Base-by-base conservation (phyloP, 2,888 invertebrate species). In the Oscheius sp. region DNA sequence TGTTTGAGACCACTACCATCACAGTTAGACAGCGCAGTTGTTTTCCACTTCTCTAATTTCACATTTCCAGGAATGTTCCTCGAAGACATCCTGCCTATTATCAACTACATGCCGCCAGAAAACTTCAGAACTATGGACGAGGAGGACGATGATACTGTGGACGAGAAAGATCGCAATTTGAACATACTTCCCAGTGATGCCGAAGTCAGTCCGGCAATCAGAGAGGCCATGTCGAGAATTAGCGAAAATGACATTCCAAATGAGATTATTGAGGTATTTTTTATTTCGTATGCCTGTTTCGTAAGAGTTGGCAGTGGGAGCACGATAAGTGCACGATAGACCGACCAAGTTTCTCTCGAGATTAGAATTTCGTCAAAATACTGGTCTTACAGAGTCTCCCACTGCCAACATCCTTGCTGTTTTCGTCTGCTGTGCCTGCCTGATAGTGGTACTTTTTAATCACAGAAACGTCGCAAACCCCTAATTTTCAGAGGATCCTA, bases 221-320 rank as follows among this genome's bases (percentile, higher is more conserved):
- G 55, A n/a, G 13, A 66, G 35, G 81, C 83, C 2, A 78, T 92
- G 72, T 92, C 94, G 0, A 93, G 97, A 93, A 91, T 99, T 57
- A 94, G 93, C 4, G 98, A 99, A 90, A 94, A 94, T 88, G 96
- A 97, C 89, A 91, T 95, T 79, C 94, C 94, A 85, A 96, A 96
- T 89, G 96, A 97, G 89, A 91, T 98, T 7, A 93, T 98, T 78
- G 96, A 96, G 91, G 91, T 90, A 76, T 73, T 78, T 47, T 72
- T 35, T n/a, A 2, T 42, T 42, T 42, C 42, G 42, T 9, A 50
- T 9, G 32, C 10, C 53, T 53, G 53, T 53, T 53, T 11, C 11
- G 3, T 9, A 53, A 21, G 33, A 2, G 32, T 11, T 65, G 21
- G 10, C 37, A 58, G 53, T 21, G 60, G 5, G 32, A 21, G 47